A percentile compares a stretch with the other conserved stretches of the same genome.
Evolutionary conservation across 30 jellyfish, hydroid and myxozoan species (phyloP).

Genomic region (Mastigias papua): DNA sequence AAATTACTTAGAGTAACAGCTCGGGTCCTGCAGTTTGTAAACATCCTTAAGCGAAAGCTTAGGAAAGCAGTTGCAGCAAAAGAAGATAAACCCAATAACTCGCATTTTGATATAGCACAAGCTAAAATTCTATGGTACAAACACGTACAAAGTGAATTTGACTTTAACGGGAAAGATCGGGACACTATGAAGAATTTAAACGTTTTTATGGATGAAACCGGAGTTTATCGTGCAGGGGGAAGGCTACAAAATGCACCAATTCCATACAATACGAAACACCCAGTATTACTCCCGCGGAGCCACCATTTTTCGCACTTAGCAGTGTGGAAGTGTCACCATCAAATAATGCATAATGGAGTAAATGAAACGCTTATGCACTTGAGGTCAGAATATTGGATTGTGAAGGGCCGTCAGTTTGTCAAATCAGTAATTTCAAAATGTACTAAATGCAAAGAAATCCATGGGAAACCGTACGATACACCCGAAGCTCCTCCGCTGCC

Average conservation of each 20-base stretch:
- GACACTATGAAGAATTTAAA: too few species aligned
- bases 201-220: too few species aligned
- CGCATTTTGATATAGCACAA: too few species aligned
- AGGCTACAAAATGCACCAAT: constrained; percentile 26
- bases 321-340: background rate
- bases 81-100: too few species aligned
- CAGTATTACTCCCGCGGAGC: constrained; percentile 17
- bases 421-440: constrained; percentile 23
- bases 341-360: constrained; percentile 30
- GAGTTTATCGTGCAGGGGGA: constrained; percentile 42
- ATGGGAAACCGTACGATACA: constrained; percentile 36
- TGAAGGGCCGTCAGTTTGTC: constrained; percentile 34
- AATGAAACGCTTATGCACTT: constrained; percentile 10
- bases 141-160: too few species aligned
- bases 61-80: too few species aligned
- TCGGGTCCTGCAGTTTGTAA: too few species aligned
- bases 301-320: constrained; percentile 21
- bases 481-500: constrained; percentile 77
- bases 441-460: constrained; percentile 7
- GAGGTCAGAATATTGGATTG: constrained; percentile 35
- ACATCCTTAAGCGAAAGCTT: too few species aligned
- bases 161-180: too few species aligned
- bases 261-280: background rate
- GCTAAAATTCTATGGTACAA: too few species aligned
- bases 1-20: too few species aligned